Evolutionary conservation across 2,113 vertebrate species (phyloP).

Genomic region (Tautogolabrus adspersus): DNA sequence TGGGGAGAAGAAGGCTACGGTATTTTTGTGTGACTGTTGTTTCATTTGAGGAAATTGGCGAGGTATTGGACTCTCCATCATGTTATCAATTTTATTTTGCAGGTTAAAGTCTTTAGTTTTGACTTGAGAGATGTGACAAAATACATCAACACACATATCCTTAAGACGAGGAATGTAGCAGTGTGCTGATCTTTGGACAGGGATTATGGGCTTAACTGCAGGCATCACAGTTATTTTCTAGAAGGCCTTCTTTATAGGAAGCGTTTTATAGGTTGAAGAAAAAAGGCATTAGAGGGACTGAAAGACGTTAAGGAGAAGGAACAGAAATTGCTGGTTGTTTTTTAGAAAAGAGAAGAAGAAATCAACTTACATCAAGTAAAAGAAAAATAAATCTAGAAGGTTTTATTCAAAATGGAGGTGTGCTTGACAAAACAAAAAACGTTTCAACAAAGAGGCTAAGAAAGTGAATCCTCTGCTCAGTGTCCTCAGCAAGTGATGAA

Average conservation of each 20-base stretch:
- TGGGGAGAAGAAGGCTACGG: neutral
- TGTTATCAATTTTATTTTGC: neutral
- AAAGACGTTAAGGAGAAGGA: too few relatives aligned
- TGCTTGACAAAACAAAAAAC: neutral
- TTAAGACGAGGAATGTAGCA: neutral
- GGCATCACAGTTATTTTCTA: neutral
- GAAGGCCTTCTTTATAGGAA: too few relatives aligned
- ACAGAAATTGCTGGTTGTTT: too few relatives aligned
- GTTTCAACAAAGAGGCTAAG: constrained; percentile 1
- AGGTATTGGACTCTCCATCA: constrained; percentile 38
- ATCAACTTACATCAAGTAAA: neutral
- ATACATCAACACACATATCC: neutral
- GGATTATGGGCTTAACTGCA: neutral
- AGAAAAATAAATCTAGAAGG: neutral
- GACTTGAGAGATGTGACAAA: constrained; percentile 8
- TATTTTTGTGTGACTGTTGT: constrained; percentile 13
- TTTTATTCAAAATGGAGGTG: neutral
- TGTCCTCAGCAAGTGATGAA: constrained; percentile 54
- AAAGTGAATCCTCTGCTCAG: constrained; percentile 8
- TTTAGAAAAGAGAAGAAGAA: neutral
- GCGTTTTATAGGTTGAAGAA: too few relatives aligned
- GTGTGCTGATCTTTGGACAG: too few relatives aligned
- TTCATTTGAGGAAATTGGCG: constrained; percentile 36
- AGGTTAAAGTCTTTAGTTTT: neutral
- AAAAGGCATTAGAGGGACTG: too few relatives aligned